These are phyloP conservation scores for Mystacides longicornis DNA, from an alignment of 2,888 invertebrate species.

Conservation along the genomic window DNA sequence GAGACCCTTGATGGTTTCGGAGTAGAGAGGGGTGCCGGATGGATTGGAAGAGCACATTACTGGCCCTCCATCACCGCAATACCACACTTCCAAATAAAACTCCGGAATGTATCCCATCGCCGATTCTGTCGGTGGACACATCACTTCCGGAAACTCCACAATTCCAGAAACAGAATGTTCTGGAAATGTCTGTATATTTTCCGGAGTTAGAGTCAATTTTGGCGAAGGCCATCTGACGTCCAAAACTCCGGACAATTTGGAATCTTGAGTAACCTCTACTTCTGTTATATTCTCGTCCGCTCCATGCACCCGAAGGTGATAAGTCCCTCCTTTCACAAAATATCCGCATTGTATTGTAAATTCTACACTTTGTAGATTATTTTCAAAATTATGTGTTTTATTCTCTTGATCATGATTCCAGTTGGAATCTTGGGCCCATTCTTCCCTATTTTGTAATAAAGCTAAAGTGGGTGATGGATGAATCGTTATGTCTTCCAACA, in stretches of 20 bases:
- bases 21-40: slow-evolving; percentile 60
- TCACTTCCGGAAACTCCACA: slow-evolving; percentile 62
- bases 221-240: slow-evolving; percentile 80
- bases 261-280: slow-evolving; percentile 19
- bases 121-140: slow-evolving; percentile 45
- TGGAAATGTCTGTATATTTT: slow-evolving; percentile 73
- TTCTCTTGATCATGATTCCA: slow-evolving; percentile 4
- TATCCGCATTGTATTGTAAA: slow-evolving; percentile 62
- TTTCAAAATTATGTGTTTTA: background rate
- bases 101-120: slow-evolving; percentile 53
- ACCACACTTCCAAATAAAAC: slow-evolving; percentile 71
- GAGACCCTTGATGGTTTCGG: slow-evolving; percentile 68
- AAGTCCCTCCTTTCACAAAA: slow-evolving; percentile 64
- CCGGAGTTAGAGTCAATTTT: slow-evolving; percentile 63
- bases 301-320: slow-evolving; percentile 43
- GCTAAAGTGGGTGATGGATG: slow-evolving; percentile 38
- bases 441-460: slow-evolving; percentile 5
- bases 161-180: slow-evolving; percentile 65
- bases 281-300: slow-evolving; percentile 26
- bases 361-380: slow-evolving; percentile 1
- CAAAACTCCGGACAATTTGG: slow-evolving; percentile 46
- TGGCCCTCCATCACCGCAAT: slow-evolving; percentile 67
- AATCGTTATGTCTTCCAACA: slow-evolving; percentile 29
- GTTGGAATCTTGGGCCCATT: background rate
- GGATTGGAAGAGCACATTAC: slow-evolving; percentile 55